Base-by-base conservation (phyloP, 1,140 invertebrate species). In the Melitaea cinxia region DNA sequence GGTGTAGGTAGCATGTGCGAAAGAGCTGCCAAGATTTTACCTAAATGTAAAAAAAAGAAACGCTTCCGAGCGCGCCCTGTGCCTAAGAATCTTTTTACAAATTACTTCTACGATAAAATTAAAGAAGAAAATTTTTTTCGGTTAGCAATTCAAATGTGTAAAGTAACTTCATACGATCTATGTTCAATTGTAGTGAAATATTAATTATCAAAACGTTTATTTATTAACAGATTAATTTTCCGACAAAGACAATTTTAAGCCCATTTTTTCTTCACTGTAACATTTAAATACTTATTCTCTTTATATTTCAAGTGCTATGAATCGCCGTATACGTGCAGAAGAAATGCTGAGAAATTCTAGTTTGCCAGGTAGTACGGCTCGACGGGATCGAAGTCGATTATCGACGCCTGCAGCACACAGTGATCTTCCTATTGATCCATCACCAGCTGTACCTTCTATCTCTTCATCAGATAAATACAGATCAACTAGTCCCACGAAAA, bases 41-140 rank as follows among this genome's bases (percentile, higher is more conserved):
- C 78, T 4, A 85, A 84, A 65, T 57, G 58, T 19, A 85, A 82
- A 56, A 91, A 86, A 72, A 85, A 87, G 30, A 92, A 92, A 47
- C 90, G 89, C 28, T 95, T 95, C 68, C 92, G 86, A 75, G 94
- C 94, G 0, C 93, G 93, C 65, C 94, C 94, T 0, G 92, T 95
- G 23, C 94, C 94, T 4, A 94, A 92, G 74, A 93, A 94, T 86
- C 77, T 95, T 10, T 95, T 95, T 72, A 94, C 93, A 21, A 94
- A 94, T 69, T 94, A 94, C 58, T 91, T 95, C 67, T 95, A 95
- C 58, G 92, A 94, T 54, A 94, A 93, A 73, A 94, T 94, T 91
- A 90, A 94, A 42, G 94, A 95, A 77, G 94, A 95, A 68, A 94
- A 95, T 68, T 95, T 93, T 82, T 94, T 94, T 75, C 93, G 94